Base-by-base conservation (phyloP, 1,140 invertebrate species). In the Eriocheir sinensis region DNA sequence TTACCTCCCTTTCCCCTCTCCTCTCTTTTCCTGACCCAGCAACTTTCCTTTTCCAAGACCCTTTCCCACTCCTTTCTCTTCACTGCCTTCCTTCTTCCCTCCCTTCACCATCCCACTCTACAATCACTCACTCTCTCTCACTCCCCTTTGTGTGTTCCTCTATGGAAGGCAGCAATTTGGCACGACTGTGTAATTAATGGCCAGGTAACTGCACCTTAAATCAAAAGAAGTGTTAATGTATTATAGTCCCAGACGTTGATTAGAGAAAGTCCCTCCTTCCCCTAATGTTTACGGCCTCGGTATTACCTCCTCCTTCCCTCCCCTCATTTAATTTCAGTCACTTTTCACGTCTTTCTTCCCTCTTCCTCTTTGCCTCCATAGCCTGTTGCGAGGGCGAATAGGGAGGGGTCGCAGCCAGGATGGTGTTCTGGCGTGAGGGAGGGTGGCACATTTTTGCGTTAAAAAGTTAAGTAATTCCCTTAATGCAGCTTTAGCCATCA, bases 291-390 rank as follows among this genome's bases (percentile, higher is more conserved):
- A 40, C 41, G 36, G 27, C 85, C 85, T 38, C 6, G 15, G 30
- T 15, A 40, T 86, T 86, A 40, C 85, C 85, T 88, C 34, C 85
- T 9, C 85, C 85, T n/a, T 85, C 85, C 36, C 36, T 40, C 85
- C 36, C 30, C 27, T 30, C 36, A 17, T 41, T 30, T 48, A n/a
- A n/a, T 38, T 48, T 40, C 85, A 9, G 8, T 48, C 6, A 40
- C 85, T 38, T 38, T 21, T 88, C 85, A 72, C 15, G 21, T 88
- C 85, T 88, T 48, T 38, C 85, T 17, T 30, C 85, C 34, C 85
- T 27, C 21, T 34, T 88, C 34, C 36, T 27, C 41, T 38, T 38
- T 48, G 8, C 27, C 27, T 72, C 2, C 21, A 21, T n/a, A 72
- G 60, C 60, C 60, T 72, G 17, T 72, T 72, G 60, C 60, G 60